Evolutionary conservation across 2,113 vertebrate species (phyloP).

Genomic region (Typhlomys cinereus): DNA sequence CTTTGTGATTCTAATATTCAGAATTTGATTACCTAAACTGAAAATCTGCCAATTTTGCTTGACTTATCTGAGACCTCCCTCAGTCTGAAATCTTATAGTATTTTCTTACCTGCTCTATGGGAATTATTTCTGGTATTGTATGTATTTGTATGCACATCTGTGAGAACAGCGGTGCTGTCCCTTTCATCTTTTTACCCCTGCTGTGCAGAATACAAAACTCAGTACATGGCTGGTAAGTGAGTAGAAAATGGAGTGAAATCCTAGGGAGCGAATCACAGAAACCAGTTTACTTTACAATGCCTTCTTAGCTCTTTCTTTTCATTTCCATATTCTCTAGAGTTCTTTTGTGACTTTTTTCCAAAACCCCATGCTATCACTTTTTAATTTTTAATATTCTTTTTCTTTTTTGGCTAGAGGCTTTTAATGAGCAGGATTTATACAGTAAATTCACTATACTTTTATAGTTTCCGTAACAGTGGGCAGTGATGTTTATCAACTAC

Average conservation of each 20-base stretch:
- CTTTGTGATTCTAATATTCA: conserved; percentile 25
- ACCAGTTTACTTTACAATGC: neutral
- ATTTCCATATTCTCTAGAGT: neutral
- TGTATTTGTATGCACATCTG: conserved; percentile 23
- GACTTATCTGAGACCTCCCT: neutral
- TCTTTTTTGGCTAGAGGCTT: conserved; percentile 11
- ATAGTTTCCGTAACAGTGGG: neutral
- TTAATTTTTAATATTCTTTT: conserved; percentile 69
- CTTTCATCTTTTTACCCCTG: conserved; percentile 10
- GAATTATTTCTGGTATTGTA: conserved; percentile 1
- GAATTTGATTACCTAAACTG: conserved; percentile 30
- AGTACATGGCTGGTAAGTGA: conserved; percentile 29
- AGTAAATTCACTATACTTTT: conserved; percentile 20
- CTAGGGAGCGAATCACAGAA: conserved; percentile 25
- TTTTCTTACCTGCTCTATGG: conserved; percentile 16
- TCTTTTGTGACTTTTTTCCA: conserved; percentile 43
- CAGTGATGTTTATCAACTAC: neutral
- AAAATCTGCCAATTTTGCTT: neutral
- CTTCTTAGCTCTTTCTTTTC: conserved; percentile 33
- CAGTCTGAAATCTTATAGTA: neutral
- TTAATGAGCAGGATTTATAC: conserved; percentile 7
- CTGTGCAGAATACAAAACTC: conserved; percentile 32
- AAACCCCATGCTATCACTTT: neutral
- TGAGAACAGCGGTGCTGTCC: neutral
- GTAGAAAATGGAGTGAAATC: neutral